Conservation (phyloP, 2,888 invertebrate genomes). For the Tenthredo scrophulariae region DNA sequence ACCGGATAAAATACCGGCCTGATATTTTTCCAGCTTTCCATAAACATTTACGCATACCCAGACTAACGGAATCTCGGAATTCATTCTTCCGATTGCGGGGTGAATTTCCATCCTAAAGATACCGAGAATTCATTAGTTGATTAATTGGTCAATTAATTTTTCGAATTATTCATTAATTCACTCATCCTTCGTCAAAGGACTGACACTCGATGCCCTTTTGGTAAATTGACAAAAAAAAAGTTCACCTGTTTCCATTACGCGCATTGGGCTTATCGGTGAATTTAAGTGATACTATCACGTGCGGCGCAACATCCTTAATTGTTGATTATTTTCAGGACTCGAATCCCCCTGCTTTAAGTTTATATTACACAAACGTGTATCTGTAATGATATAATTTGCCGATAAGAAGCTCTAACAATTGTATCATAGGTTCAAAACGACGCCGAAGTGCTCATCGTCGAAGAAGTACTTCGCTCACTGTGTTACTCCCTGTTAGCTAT, state of each 20-base stretch:
- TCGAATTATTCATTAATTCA: background rate
- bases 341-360: background rate
- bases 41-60: background rate
- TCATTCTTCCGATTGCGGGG: background rate
- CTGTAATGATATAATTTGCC: background rate
- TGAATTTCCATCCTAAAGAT: background rate
- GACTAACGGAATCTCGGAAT: background rate
- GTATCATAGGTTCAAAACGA: background rate
- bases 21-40: background rate
- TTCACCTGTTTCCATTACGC: no score
- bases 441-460: background rate
- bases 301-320: background rate
- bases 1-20: background rate
- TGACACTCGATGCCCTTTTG: no score
- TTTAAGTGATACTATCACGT: no score
- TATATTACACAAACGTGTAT: background rate
- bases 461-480: background rate
- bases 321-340: background rate
- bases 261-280: no score
- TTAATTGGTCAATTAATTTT: background rate
- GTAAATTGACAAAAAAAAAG: no score
- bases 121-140: background rate
- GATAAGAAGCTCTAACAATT: background rate
- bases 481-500: background rate
- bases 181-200: background rate